phyloP scores from a whole-genome alignment of 2,797 vertebrate genomes.

The Danio jaintianensis region DNA sequence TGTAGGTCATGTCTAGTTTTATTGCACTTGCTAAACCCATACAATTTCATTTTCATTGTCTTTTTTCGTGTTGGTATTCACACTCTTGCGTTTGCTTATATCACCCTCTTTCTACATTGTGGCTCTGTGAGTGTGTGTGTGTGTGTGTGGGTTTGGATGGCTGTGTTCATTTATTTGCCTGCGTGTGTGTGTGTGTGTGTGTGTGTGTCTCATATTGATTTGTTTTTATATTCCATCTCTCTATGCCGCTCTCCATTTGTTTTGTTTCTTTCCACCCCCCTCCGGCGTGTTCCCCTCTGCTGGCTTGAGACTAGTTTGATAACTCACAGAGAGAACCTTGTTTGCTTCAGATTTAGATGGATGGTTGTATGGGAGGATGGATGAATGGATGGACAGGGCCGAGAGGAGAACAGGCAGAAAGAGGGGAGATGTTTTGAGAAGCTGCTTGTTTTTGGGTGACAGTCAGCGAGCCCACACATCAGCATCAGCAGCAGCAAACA shows the following conservation, averaged over 20 bases:
- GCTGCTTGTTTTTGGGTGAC: background rate
- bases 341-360: slow-evolving; percentile 53
- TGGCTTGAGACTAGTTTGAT: slow-evolving; percentile 61
- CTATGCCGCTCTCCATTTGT: slow-evolving; percentile 44
- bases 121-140: slow-evolving; percentile 11
- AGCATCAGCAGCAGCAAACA: background rate
- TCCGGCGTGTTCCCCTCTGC: slow-evolving; percentile 57
- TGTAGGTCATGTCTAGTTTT: background rate
- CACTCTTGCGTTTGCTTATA: background rate
- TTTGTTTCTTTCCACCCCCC: slow-evolving; percentile 50
- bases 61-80: background rate
- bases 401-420: slow-evolving; percentile 34
- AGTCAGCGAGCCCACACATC: background rate
- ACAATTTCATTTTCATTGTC: background rate
- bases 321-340: slow-evolving; percentile 36
- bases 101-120: background rate
- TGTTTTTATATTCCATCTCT: slow-evolving; percentile 49
- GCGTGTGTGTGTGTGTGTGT: slow-evolving; percentile 33
- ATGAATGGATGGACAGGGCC: slow-evolving; percentile 32
- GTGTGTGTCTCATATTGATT: slow-evolving; percentile 44
- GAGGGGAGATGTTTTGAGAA: background rate
- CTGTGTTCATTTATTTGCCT: slow-evolving; percentile 11
- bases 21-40: slow-evolving; percentile 5
- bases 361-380: slow-evolving; percentile 19
- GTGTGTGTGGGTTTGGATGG: slow-evolving; percentile 17